phyloP scores from a whole-genome alignment of 2,113 vertebrate species.

The Edolisoma coerulescens region DNA sequence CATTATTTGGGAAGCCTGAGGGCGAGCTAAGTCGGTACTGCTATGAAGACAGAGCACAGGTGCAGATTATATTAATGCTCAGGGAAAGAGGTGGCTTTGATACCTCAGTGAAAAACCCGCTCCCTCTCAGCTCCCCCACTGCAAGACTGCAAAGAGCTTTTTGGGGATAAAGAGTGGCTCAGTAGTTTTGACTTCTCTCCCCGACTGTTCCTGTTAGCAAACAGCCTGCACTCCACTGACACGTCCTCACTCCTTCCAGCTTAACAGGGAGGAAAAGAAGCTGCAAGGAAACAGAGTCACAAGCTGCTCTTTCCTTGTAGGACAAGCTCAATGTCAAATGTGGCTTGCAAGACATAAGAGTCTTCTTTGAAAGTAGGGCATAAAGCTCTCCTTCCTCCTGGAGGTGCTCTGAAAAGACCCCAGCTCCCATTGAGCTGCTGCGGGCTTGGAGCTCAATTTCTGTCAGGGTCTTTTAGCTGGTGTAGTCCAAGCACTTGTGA shows the following conservation, averaged over 20 bases:
- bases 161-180: not conserved
- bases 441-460: fast-evolving
- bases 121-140: not conserved
- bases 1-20: not conserved
- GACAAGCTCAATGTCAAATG: not conserved
- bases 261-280: not conserved
- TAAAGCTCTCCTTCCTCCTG: not conserved
- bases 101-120: not conserved
- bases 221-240: not conserved
- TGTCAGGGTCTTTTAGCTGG: not conserved
- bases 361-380: not conserved
- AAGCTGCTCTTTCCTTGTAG: not conserved
- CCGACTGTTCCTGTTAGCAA: not conserved
- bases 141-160: not conserved
- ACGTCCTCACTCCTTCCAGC: not conserved
- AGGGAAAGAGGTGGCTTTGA: not conserved
- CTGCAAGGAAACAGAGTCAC: not conserved
- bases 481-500: not conserved
- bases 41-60: not conserved
- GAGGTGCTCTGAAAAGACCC: not conserved
- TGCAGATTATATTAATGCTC: not conserved
- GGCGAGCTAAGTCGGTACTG: fast-evolving
- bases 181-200: not conserved
- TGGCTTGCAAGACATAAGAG: not conserved
- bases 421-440: not conserved